phyloP scores from a whole-genome alignment of 2,888 invertebrate species.

The Aleiodes leptofemur region DNA sequence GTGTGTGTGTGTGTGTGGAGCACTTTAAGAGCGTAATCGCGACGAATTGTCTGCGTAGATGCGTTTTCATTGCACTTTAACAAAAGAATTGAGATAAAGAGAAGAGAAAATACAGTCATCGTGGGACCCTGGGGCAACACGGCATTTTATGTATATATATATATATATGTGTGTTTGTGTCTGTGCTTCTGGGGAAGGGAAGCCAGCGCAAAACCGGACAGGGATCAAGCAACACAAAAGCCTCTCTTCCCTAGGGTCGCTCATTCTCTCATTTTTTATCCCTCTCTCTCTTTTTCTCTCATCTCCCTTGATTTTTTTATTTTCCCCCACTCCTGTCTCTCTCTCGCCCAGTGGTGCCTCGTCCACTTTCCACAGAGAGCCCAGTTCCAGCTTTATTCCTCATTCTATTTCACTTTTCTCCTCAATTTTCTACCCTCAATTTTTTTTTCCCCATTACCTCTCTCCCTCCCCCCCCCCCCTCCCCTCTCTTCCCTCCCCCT shows the following conservation, averaged over 20 bases:
- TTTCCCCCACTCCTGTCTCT: slow-evolving; percentile 40
- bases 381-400: slow-evolving; percentile 37
- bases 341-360: slow-evolving; percentile 42
- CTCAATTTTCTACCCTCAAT: slow-evolving; percentile 44
- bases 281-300: slow-evolving; percentile 21
- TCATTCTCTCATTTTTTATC: slow-evolving; percentile 21
- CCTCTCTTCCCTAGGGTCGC: slow-evolving; percentile 34
- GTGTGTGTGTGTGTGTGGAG: no score
- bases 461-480: neutral
- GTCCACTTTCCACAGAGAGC: slow-evolving; percentile 29
- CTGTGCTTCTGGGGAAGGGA: slow-evolving; percentile 48
- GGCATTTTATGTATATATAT: slow-evolving; percentile 34
- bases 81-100: slow-evolving; percentile 1
- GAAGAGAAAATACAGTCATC: slow-evolving; percentile 5
- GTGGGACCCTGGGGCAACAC: slow-evolving; percentile 28
- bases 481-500: slow-evolving; percentile 34
- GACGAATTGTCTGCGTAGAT: neutral
- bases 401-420: slow-evolving; percentile 30
- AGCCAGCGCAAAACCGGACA: slow-evolving; percentile 42
- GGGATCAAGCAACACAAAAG: slow-evolving; percentile 66
- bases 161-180: no score
- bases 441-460: slow-evolving; percentile 39
- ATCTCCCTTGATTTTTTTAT: slow-evolving; percentile 56
- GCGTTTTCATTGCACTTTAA: slow-evolving; percentile 3
- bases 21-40: no score